Percentiles rank a stretch among this genome's conserved stretches.
Evolutionary conservation across 2,888 invertebrate species (phyloP).

Genomic region (Taphrorychus bicolor): DNA sequence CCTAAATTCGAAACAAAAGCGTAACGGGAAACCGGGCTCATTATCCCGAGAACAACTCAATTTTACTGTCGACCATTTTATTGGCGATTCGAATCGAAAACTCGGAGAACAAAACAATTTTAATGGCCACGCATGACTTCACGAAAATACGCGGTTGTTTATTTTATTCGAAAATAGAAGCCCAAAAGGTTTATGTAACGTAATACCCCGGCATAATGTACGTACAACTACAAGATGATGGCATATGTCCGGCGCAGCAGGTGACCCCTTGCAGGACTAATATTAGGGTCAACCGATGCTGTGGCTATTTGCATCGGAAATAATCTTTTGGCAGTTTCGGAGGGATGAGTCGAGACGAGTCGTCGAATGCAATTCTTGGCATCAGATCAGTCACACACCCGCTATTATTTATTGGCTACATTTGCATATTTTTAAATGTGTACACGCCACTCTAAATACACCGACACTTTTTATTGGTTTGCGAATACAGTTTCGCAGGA

Average conservation of each 20-base stretch:
- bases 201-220: conserved; percentile 10
- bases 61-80: conserved; percentile 23
- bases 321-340: not conserved
- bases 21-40: conserved; percentile 18
- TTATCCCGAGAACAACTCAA: conserved; percentile 24
- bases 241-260: not conserved
- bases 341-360: not conserved
- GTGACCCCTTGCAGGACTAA: not conserved
- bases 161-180: conserved; percentile 35
- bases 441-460: not conserved
- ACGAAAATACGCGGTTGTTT: conserved; percentile 37
- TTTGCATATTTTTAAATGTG: not conserved
- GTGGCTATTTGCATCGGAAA: not conserved
- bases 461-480: not conserved
- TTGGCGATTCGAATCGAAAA: conserved; percentile 30
- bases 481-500: not conserved
- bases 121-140: conserved; percentile 35
- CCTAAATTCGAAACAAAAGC: conserved; percentile 22
- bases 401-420: conserved; percentile 5
- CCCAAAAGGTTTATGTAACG: conserved; percentile 14
- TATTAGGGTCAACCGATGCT: not conserved
- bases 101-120: conserved; percentile 28
- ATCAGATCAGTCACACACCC: conserved; percentile 6
- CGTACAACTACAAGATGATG: not conserved
- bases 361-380: conserved; percentile 10